Conservation (phyloP, 2,888 invertebrate genomes). For the Lacanobia oleracea region DNA sequence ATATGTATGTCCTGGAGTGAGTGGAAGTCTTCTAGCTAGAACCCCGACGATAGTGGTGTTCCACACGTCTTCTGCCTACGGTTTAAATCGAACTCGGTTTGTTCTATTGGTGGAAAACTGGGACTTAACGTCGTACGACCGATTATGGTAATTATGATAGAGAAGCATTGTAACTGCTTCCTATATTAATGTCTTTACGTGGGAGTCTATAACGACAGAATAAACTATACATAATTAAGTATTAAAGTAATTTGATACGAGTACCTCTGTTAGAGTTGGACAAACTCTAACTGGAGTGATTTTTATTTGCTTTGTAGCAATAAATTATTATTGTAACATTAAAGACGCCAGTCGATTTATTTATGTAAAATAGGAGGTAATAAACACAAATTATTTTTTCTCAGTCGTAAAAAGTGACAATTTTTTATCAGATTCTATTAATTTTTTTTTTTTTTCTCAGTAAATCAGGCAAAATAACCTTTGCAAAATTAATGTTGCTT, state of each 20-base stretch:
- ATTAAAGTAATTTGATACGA: constrained; percentile 57
- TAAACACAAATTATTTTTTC: constrained; percentile 7
- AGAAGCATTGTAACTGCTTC: constrained; percentile 34
- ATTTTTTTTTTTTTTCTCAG: background rate
- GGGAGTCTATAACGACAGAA: constrained; percentile 43
- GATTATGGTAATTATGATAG: constrained; percentile 15
- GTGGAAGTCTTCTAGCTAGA: no score
- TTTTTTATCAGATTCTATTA: background rate
- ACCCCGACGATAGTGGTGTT: no score
- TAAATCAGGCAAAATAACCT: background rate
- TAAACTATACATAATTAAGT: constrained; percentile 58
- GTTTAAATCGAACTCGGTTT: no score
- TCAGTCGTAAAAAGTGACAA: background rate
- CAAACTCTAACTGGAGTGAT: constrained; percentile 37
- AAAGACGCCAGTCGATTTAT: constrained; percentile 21
- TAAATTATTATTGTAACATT: constrained; percentile 50
- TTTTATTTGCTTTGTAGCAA: constrained; percentile 51
- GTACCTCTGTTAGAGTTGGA: no score
- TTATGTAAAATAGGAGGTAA: constrained; percentile 21
- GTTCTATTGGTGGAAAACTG: no score
- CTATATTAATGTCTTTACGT: constrained; percentile 39
- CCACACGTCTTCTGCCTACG: no score
- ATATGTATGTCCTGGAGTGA: no score
- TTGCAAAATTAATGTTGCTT: background rate
- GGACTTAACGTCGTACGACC: no score